Evolutionary conservation across 2,888 invertebrate species (phyloP).

Genomic region (Drosophila mayaguana): DNA sequence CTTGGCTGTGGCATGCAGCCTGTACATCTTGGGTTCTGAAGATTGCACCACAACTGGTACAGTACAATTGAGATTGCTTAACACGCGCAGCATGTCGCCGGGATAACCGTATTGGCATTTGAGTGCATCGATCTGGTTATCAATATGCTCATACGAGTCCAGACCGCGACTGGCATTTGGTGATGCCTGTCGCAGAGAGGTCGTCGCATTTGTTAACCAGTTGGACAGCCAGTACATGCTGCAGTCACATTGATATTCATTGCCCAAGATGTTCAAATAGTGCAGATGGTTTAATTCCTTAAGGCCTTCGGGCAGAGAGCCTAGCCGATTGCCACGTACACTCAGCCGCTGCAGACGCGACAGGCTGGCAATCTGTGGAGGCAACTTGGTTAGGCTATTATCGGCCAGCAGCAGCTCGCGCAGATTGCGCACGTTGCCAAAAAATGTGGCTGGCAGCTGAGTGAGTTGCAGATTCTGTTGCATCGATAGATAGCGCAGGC

Average conservation of each 20-base stretch:
- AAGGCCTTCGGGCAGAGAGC: conserved; percentile 90
- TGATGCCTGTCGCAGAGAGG: conserved; percentile 82
- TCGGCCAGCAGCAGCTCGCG: conserved; percentile 89
- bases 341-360: conserved; percentile 87
- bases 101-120: conserved; percentile 89
- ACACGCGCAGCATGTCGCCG: conserved; percentile 89
- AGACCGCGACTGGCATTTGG: conserved; percentile 73
- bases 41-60: conserved; percentile 87
- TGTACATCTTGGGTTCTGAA: conserved; percentile 88
- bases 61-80: conserved; percentile 90
- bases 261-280: conserved; percentile 89
- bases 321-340: conserved; percentile 89
- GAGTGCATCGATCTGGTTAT: conserved; percentile 86
- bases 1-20: conserved; percentile 89
- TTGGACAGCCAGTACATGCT: conserved; percentile 91
- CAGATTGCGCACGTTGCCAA: conserved; percentile 88
- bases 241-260: conserved; percentile 95
- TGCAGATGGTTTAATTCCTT: conserved; percentile 88
- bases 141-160: conserved; percentile 69
- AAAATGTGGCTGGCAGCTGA: conserved; percentile 88
- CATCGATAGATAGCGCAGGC: conserved; percentile 88
- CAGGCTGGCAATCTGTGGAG: conserved; percentile 81
- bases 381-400: conserved; percentile 88
- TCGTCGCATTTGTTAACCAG: conserved; percentile 86
- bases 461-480: conserved; percentile 88